A percentile compares a stretch with the other conserved stretches of the same genome.
phyloP scores from a whole-genome alignment of 2,797 vertebrate genomes.

The Lerista edwardsae region DNA sequence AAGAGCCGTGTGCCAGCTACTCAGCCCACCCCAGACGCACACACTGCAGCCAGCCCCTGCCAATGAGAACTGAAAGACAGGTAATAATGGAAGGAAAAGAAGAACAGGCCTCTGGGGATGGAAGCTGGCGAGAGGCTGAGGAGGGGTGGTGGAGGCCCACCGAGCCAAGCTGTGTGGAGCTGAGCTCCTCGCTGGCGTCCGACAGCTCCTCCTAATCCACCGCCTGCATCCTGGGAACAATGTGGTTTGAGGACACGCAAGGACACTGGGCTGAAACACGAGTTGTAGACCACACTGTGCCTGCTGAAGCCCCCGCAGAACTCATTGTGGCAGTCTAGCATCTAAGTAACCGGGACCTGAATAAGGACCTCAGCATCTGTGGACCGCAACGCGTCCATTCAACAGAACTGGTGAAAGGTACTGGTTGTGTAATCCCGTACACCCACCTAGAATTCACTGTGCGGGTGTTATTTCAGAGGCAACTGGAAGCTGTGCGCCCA shows the following conservation, averaged over 20 bases:
- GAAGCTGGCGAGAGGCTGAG: background rate
- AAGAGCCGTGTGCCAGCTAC: background rate
- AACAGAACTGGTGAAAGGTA: background rate
- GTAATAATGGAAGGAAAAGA: background rate
- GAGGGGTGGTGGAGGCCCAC: no score
- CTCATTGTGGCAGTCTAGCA: background rate
- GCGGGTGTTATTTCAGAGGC: background rate
- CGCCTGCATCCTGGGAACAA: no score
- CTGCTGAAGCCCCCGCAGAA: background rate
- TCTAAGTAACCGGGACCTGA: background rate
- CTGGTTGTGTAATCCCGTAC: no score
- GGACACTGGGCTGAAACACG: background rate
- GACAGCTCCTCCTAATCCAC: background rate
- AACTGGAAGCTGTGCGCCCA: background rate
- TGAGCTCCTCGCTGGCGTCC: background rate
- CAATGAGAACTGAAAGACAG: background rate
- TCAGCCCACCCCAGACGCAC: background rate
- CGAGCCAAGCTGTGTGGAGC: rapidly evolving
- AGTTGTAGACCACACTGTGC: background rate
- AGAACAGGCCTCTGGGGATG: no score
- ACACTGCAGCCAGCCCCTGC: background rate
- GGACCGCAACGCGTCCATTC: no score
- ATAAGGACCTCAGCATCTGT: background rate
- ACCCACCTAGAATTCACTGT: no score
- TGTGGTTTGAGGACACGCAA: background rate